Conservation (phyloP, 2,797 vertebrate species). For the Myotis myotis region DNA sequence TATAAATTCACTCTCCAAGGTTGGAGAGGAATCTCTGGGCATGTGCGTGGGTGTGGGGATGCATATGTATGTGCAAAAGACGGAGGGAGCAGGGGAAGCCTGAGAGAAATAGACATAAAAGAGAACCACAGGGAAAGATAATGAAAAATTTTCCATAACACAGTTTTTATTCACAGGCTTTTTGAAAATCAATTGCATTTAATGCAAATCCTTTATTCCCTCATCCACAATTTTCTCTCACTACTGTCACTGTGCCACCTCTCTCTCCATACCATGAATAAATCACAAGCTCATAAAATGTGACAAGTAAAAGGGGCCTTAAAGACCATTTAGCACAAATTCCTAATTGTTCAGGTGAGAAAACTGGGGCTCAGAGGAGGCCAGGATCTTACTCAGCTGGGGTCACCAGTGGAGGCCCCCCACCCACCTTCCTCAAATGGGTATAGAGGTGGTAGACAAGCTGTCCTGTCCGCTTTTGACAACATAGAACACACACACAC, state of each 20-base stretch:
- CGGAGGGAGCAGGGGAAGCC: background rate
- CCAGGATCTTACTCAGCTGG: background rate
- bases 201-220: slow-evolving; percentile 49
- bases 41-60: slow-evolving; percentile 46
- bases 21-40: slow-evolving; percentile 31
- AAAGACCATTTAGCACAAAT: slow-evolving; percentile 6
- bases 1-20: slow-evolving; percentile 9
- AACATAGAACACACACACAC: background rate
- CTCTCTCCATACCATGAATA: slow-evolving; percentile 35
- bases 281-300: slow-evolving; percentile 28
- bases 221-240: slow-evolving; percentile 1
- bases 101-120: slow-evolving; percentile 25
- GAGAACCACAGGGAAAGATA: slow-evolving; percentile 46
- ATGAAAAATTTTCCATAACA: slow-evolving; percentile 62
- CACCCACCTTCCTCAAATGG: background rate
- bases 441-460: background rate
- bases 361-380: background rate
- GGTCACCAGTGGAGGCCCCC: background rate
- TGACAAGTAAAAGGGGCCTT: slow-evolving; percentile 16
- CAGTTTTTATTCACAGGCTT: slow-evolving; percentile 59
- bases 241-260: background rate
- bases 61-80: slow-evolving; percentile 29
- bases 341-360: slow-evolving; percentile 45
- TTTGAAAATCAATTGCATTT: slow-evolving; percentile 65
- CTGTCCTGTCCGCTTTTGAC: background rate